These are phyloP conservation scores for Cichladusa arquata DNA, from an alignment of 2,113 vertebrate genomes.

Conservation along the genomic window DNA sequence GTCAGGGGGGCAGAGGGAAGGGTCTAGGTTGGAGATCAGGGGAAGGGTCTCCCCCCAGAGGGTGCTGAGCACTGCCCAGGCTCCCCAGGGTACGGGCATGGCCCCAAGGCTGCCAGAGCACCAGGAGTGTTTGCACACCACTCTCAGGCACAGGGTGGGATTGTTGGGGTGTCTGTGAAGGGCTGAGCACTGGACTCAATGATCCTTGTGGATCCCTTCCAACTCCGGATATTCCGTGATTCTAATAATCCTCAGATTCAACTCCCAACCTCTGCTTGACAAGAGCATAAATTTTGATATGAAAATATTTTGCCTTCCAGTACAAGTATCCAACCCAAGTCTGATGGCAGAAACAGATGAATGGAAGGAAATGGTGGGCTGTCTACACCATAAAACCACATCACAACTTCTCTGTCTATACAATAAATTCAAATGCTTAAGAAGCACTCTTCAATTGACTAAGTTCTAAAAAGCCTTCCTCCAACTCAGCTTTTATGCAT, in stretches of 20 bases:
- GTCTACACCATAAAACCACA: background rate
- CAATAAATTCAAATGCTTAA: background rate
- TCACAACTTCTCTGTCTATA: background rate
- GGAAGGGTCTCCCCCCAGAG: background rate
- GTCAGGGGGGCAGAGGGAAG: too few species aligned
- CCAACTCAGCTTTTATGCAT: background rate
- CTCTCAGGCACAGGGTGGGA: background rate
- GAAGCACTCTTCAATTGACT: background rate
- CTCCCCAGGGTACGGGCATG: background rate
- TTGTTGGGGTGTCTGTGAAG: background rate
- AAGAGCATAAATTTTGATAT: background rate
- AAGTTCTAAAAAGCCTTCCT: background rate
- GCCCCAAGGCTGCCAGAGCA: background rate
- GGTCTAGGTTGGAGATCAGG: background rate
- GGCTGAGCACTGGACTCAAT: background rate
- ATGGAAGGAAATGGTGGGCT: background rate
- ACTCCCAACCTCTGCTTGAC: background rate
- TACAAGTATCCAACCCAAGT: background rate
- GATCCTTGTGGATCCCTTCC: background rate
- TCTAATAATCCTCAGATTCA: background rate
- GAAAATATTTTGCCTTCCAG: background rate
- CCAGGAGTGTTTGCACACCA: accelerated
- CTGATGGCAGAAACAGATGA: background rate
- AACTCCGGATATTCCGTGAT: background rate
- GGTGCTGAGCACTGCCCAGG: background rate